Percentiles rank a stretch among this genome's conserved stretches.
These are phyloP conservation scores for Hemibagrus guttatus DNA, from an alignment of 2,797 vertebrate genomes.

Conservation along the genomic window DNA sequence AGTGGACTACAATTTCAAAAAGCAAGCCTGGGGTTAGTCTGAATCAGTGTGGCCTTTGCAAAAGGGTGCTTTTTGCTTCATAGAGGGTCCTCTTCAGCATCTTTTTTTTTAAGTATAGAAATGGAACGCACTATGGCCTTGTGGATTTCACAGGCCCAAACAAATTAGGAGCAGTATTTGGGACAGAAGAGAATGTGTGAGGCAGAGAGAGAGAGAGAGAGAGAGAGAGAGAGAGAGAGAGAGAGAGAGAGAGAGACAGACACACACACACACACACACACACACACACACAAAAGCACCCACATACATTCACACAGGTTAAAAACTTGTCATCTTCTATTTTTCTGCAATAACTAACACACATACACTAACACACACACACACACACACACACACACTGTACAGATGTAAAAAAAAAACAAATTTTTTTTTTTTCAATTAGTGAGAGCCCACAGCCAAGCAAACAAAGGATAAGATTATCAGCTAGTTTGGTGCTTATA, in stretches of 20 bases:
- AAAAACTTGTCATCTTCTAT: no score
- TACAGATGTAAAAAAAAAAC: neutral
- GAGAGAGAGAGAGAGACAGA: neutral
- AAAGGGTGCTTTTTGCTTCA: conserved; percentile 5
- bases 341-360: no score
- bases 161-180: neutral
- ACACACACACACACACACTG: neutral
- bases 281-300: no score
- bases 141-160: neutral
- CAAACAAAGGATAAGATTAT: neutral
- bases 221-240: neutral
- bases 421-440: neutral
- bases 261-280: no score
- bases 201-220: no score
- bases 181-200: neutral
- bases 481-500: neutral
- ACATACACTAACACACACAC: no score
- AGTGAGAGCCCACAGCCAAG: neutral
- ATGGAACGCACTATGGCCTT: neutral
- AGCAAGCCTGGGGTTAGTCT: neutral
- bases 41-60: neutral
- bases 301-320: no score
- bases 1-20: conserved; percentile 8
- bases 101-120: neutral
- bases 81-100: neutral